Percentiles rank a stretch among this genome's conserved stretches.
Evolutionary conservation across 2,888 invertebrate genomes (phyloP).

Genomic region (Emesis furor): DNA sequence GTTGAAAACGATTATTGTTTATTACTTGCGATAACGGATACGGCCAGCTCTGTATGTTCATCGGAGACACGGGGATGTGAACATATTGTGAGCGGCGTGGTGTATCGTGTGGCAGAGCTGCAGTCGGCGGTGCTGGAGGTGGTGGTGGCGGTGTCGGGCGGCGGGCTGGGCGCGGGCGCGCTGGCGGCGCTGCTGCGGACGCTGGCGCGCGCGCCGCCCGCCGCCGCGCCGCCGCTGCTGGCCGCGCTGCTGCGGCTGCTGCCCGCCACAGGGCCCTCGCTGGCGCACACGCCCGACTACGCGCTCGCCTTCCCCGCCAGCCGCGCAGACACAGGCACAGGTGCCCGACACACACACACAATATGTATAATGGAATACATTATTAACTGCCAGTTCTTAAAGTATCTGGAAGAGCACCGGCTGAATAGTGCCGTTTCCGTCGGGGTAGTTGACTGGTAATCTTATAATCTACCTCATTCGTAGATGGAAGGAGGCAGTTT

Average conservation of each 20-base stretch:
- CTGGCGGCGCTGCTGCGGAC: conserved; percentile 91
- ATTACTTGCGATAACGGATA: too few relatives aligned
- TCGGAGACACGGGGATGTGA: too few relatives aligned
- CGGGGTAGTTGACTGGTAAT: too few relatives aligned
- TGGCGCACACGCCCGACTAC: conserved; percentile 90
- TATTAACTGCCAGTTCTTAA: too few relatives aligned
- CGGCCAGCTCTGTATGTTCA: too few relatives aligned
- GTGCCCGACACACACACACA: neutral
- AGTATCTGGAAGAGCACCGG: too few relatives aligned
- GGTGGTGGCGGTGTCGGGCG: conserved; percentile 90
- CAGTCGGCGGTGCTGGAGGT: conserved; percentile 94
- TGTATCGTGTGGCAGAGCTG: conserved; percentile 87
- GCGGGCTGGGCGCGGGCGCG: conserved; percentile 90
- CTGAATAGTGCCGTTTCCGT: too few relatives aligned
- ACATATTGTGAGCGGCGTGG: neutral
- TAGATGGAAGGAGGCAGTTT: too few relatives aligned
- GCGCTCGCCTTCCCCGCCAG: conserved; percentile 90
- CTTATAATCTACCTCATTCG: too few relatives aligned
- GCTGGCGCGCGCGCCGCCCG: conserved; percentile 79
- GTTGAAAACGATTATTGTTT: too few relatives aligned
- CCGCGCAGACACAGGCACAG: conserved; percentile 38
- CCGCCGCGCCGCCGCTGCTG: conserved; percentile 92
- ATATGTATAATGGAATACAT: too few relatives aligned
- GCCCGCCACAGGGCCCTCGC: too few relatives aligned
- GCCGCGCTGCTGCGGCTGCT: conserved; percentile 88